A percentile compares a stretch with the other conserved stretches of the same genome.
These are phyloP conservation scores for Pardalotus punctatus DNA, from an alignment of 2,113 vertebrate genomes.

Conservation along the genomic window DNA sequence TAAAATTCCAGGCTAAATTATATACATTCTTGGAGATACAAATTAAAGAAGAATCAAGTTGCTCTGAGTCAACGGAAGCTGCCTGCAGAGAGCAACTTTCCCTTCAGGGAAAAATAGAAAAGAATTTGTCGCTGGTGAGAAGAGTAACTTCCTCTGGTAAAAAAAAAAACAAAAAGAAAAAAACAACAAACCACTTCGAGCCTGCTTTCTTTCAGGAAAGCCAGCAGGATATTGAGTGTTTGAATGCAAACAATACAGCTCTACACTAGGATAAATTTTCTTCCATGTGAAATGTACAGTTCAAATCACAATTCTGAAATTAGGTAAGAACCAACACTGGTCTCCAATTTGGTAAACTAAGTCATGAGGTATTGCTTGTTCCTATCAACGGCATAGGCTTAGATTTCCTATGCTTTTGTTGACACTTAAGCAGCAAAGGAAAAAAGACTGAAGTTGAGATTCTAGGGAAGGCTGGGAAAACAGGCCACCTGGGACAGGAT, in stretches of 20 bases:
- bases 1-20: background rate
- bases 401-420: background rate
- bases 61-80: background rate
- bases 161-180: background rate
- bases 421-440: background rate
- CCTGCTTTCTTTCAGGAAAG: background rate
- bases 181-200: background rate
- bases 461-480: background rate
- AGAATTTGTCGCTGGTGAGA: background rate
- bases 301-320: background rate
- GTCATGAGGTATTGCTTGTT: background rate
- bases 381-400: background rate
- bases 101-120: background rate
- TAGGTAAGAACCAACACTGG: background rate
- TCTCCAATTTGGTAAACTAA: background rate
- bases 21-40: background rate
- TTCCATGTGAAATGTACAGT: background rate
- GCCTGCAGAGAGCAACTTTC: background rate
- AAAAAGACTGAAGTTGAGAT: background rate
- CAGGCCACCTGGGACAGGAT: background rate
- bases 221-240: background rate
- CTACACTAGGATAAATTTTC: background rate
- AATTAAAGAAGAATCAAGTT: background rate
- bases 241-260: background rate
- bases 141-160: background rate